Base-by-base conservation (phyloP, 64 coral and sea anemone genomes). In the Stylophora pistillata region DNA sequence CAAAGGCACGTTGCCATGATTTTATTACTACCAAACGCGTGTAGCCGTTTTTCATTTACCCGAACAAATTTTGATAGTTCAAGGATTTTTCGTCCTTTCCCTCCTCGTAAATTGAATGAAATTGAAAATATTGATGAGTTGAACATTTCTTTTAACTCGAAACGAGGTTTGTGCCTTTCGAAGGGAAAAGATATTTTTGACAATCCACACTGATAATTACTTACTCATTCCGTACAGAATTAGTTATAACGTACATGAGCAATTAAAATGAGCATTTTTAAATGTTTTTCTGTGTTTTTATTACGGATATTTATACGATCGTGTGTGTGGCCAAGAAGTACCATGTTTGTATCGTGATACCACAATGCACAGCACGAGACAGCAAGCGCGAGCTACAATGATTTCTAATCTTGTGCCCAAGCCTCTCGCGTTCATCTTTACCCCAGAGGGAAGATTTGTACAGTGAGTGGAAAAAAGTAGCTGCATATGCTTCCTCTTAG, bases 1-100 rank as follows among this genome's bases (percentile, higher is more conserved):
- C 5, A 33, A 76, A 37, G 27, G 58, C n/a, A 0, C 29, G 34
- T 78, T 61, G 55, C 55, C 5, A 58, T 63, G 28, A 65, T 82
- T 21, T 23, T 11, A 63, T 4, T 82, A 57, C 34, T 37, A 41
- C 55, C 3, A 29, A 58, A 30, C 16, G 16, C 61, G 0, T 23
- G 23, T 0, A 20, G 78, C 58, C 78, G 77, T 82, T 82, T 41
- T 79, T 79, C 57, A 37, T 41, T 63, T 82, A 30, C 13, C 58
- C 3, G 25, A 26, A 26, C 58, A 16, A 68, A n/a, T 25, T 68
- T 68, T n/a, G 11, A 68, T 25, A 12, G 7, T 11, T n/a, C 37
- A 47, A 47, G 37, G 37, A 47, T 25, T 68, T 25, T 68, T 25
- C 64, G 26, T 68, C 12, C 64, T 11, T 28, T 68, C 64, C 20